Base-by-base conservation (phyloP, 2,113 vertebrate genomes). In the Lates calcarifer region DNA sequence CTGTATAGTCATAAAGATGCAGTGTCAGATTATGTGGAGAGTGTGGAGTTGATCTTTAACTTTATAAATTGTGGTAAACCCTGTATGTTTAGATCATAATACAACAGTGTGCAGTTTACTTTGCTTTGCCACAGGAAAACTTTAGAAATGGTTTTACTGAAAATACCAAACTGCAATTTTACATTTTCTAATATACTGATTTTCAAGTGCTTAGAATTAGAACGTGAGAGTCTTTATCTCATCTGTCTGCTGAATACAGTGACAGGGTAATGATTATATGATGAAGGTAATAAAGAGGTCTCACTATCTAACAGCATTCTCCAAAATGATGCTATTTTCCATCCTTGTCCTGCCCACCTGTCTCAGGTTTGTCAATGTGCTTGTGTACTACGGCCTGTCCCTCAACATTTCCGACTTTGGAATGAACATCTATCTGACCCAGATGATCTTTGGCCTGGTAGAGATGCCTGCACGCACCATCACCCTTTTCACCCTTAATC, bases 351-450 rank as follows among this genome's bases (percentile, higher is more conserved):
- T 60, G 0, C 13, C 26, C 18, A 2, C 3, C 11, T 26, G 29
- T 56, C 71, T 11, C 83, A 91, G 91, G 85, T 95, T 95, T 13
- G 91, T 96, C 83, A 95, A 95, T 3, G 94, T 95, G 64, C 95
- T 97, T 0, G 94, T 95, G 75, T 97, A 96, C 69, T 97, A 94
- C 7, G 91, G 93, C 20, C 74, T 94, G 49, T 94, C 93, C 3
- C 83, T 93, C 76, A 94, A 93, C 82, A 90, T 94, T 15, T 91
- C 90, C 35, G 87, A 93, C 83, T 94, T 96, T 0, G 95, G 93
- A 2, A 93, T 95, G 88, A 89, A 97, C 85, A 81, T 96, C 65
- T 96, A 96, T 89, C 86, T 97, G 87, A 95, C 94, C 9, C 95
- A 96, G 82, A 3, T 93, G 76, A 87, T 96, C 70, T 92, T 96